Evolutionary conservation across 2,888 invertebrate genomes (phyloP).

Genomic region (Pemphredon lugubris): DNA sequence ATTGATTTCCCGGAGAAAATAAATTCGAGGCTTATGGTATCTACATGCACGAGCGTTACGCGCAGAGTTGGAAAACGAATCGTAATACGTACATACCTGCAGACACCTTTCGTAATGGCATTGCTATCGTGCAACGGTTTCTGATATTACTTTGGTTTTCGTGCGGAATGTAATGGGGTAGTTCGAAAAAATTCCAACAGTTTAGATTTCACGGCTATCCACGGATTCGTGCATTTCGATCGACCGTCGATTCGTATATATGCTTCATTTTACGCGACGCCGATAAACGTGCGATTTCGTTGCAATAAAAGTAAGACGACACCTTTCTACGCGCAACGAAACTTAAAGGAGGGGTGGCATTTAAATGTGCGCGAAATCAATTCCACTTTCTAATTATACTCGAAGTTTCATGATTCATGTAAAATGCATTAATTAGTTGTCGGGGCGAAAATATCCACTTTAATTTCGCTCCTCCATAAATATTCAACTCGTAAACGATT

Average conservation of each 20-base stretch:
- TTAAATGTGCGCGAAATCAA: too few species aligned
- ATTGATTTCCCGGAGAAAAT: constrained; percentile 48
- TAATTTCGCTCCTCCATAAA: constrained; percentile 53
- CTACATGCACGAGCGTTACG: constrained; percentile 19
- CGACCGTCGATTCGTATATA: too few species aligned
- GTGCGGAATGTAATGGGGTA: constrained; percentile 8
- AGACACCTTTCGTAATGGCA: constrained; percentile 56
- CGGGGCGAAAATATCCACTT: constrained; percentile 53
- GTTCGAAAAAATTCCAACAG: constrained; percentile 7
- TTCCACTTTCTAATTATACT: constrained; percentile 38
- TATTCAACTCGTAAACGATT: constrained; percentile 57
- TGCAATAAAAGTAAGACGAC: not conserved
- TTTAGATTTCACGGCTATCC: not conserved
- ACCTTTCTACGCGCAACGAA: not conserved
- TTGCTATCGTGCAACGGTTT: constrained; percentile 37
- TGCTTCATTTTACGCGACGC: too few species aligned
- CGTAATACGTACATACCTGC: constrained; percentile 41
- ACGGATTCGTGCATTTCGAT: not conserved
- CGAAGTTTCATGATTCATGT: constrained; percentile 32
- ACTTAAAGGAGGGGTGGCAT: too few species aligned
- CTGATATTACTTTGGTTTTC: constrained; percentile 43
- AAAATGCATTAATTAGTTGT: constrained; percentile 51
- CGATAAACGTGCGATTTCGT: not conserved
- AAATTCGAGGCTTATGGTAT: constrained; percentile 52
- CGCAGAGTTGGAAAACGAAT: constrained; percentile 35